Evolutionary conservation across 1,140 invertebrate species (phyloP), one percentile per base, ranked within the genome.

Genomic region (Lepidurus apus): DNA sequence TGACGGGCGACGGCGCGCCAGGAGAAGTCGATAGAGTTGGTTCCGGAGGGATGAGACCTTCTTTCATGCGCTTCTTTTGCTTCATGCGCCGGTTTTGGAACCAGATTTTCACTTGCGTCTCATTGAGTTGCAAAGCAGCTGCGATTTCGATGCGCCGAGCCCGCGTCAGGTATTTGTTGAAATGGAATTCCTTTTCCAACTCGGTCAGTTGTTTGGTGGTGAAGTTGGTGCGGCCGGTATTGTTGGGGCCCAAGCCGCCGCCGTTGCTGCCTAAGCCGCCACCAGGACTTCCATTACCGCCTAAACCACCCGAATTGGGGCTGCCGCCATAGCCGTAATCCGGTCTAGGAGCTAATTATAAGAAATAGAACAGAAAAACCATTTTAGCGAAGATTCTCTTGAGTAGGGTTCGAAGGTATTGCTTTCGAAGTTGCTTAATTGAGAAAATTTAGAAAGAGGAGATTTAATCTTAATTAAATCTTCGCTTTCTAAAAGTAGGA

Each of bases 181-280:
- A 99, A 86, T 99, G 97, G 86, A 99, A 99, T 86, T 99, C 97
- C 85, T 99, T 99, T 85, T 99, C 97, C 81, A 99, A 88, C 86
- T 99, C 98, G 1, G 97, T 99, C 75, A 99, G 89, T 85, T 99
- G 98, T 86, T 99, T 98, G 84, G 98, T 99, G 76, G 96, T 98
- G 87, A 99, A 99, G 86, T 99, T 99, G 4, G 97, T 99, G 43
- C 97, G 88, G 34, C 95, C 95, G 7, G 94, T 85, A 78, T 84
- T 84, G 77, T 83, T 84, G 45, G 81, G 80, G 24, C 82, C 81
- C 17, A 74, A 77, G 47, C 77, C 93, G 84, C 93, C 93, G 53
- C 77, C 80, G 79, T 73, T 43, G 65, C 42, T 43, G n/a, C 42
- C 75, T 42, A 43, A 53, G 9, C 75, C 53, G 42, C 53, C 75